Evolutionary conservation across 2,888 invertebrate genomes (phyloP).

Genomic region (Erannis defoliaria): DNA sequence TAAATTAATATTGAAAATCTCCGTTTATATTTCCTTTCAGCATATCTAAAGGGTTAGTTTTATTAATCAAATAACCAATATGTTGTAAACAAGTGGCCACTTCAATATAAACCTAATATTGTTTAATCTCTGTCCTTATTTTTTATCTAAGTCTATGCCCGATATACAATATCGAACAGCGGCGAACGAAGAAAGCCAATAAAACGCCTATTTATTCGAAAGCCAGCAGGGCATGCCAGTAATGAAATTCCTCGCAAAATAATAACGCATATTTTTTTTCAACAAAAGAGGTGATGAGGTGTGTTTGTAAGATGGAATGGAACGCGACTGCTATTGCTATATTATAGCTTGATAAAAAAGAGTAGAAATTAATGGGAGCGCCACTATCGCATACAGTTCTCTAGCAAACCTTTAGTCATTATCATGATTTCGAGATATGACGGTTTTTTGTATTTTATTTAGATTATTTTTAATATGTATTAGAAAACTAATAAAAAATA

Average conservation of each 20-base stretch:
- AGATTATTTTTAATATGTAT: too few species aligned
- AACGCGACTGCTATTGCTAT: conserved; percentile 20
- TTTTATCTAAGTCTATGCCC: conserved; percentile 2
- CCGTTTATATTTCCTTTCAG: too few species aligned
- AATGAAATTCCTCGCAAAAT: conserved; percentile 84
- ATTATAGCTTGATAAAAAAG: not conserved
- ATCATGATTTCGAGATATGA: too few species aligned
- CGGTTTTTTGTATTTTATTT: too few species aligned
- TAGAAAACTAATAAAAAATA: too few species aligned
- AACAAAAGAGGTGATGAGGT: conserved; percentile 76
- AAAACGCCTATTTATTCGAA: conserved; percentile 83
- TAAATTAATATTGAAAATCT: not conserved
- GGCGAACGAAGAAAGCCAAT: conserved; percentile 75
- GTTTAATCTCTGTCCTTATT: conserved; percentile 63
- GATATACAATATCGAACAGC: conserved; percentile 71
- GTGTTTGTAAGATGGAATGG: conserved; percentile 63
- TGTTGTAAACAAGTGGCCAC: conserved; percentile 32
- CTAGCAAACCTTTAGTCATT: too few species aligned
- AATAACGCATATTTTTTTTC: conserved; percentile 82
- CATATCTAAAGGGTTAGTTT: conserved; percentile 35
- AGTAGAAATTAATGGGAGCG: too few species aligned
- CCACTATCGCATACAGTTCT: too few species aligned
- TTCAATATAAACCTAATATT: conserved; percentile 37
- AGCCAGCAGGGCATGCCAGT: conserved; percentile 76
- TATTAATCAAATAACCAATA: conserved; percentile 16